Evolutionary conservation across 2,888 invertebrate genomes (phyloP).

Genomic region (Colostygia pectinataria): DNA sequence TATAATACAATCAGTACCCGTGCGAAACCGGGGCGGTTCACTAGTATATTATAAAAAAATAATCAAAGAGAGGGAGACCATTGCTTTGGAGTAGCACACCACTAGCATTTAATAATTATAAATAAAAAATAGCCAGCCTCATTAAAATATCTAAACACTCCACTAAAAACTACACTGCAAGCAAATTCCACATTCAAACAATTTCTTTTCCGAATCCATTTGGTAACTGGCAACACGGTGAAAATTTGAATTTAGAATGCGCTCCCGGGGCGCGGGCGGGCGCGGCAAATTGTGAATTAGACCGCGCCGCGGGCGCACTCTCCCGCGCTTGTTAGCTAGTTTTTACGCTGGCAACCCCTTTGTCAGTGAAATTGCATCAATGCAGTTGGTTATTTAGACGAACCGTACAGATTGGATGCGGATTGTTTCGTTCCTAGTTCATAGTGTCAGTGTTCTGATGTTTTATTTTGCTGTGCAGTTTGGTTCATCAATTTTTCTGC

Average conservation of each 20-base stretch:
- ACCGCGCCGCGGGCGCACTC: slow-evolving; percentile 64
- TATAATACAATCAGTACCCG: no score
- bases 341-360: slow-evolving; percentile 74
- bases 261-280: slow-evolving; percentile 61
- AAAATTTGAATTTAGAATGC: slow-evolving; percentile 75
- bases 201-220: slow-evolving; percentile 62
- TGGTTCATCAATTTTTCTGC: slow-evolving; percentile 8
- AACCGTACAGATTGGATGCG: slow-evolving; percentile 44
- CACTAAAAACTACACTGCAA: slow-evolving; percentile 5
- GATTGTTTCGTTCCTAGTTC: slow-evolving; percentile 37
- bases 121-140: no score
- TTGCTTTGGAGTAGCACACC: no score
- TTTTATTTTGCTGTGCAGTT: slow-evolving; percentile 8
- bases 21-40: no score
- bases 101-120: no score
- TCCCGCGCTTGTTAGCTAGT: slow-evolving; percentile 74
- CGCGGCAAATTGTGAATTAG: slow-evolving; percentile 75
- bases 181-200: slow-evolving; percentile 26
- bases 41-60: no score
- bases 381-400: slow-evolving; percentile 56
- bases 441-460: slow-evolving; percentile 19
- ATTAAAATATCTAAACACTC: slow-evolving; percentile 1
- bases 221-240: slow-evolving; percentile 56
- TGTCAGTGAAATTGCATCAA: slow-evolving; percentile 71
- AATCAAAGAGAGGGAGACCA: no score